Base-by-base conservation (phyloP, 2,797 vertebrate genomes). In the Alectoris magna region DNA sequence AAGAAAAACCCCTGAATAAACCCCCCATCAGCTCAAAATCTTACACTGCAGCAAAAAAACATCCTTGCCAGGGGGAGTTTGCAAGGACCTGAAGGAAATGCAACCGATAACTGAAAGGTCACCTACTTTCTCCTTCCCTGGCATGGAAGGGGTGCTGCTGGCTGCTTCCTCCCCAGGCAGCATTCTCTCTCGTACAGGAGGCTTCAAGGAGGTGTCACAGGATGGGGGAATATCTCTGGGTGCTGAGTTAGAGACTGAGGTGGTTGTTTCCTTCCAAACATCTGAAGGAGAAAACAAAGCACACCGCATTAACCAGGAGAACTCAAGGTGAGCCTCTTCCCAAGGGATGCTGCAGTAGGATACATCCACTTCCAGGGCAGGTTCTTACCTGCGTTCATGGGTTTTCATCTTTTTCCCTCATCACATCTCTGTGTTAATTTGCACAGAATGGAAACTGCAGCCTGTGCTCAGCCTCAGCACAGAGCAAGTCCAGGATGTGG, bases 111-210 rank as follows among this genome's bases (percentile, higher is more conserved):
- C 1, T 14, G 46, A 36, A 76, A 88, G 36, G 64, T 87, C 90
- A 95, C 94, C 44, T 94, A 97, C 97, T 14, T 80, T 23, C 26
- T 92, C 59, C 39, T 73, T 53, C 0, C 0, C 0, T 1, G 6
- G 62, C 59, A 43, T 0, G 2, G 51, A 60, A 3, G 2, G 2
- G 31, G 4, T 39, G 41, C 39, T 70, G 53, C 43, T 9, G 38
- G 63, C 41, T 0, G 1, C 2, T 7, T 9, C 18, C 41, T 13
- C 56, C 11, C 0, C 0, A 0, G 72, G 9, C 43, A 22, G n/a
- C 1, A 68, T 26, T 16, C 14, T 11, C 38, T 92, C 89, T 46
- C 58, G 70, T 2, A 23, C 26, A 4, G 77, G 71, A 77, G 58
- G 7, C 27, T 97, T 93, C 67, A 59, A 0, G 3, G 92, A 67